Base-by-base conservation (phyloP, 2,797 vertebrate genomes). In the Apogon hyalosoma region DNA sequence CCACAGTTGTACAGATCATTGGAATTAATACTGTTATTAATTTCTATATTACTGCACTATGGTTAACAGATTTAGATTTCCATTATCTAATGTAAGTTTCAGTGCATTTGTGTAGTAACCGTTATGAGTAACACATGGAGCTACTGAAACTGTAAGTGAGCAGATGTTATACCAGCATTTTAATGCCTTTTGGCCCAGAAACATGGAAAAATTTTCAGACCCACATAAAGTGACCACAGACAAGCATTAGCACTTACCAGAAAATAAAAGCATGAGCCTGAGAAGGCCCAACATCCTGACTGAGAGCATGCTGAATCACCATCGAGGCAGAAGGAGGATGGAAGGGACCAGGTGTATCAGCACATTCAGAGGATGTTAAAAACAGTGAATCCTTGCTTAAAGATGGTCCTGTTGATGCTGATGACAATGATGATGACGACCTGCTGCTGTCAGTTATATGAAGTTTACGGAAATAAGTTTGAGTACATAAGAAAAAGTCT, bases 201-300 rank as follows among this genome's bases (percentile, higher is more conserved):
- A 13, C 12, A 0, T 6, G 5, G 40, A 49, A 33, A 11, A 72
- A 53, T 11, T 47, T 14, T 13, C 38, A 54, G 7, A 60, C 3
- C 4, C 13, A 13, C 13, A 62, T 3, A 38, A 14, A 47, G 18
- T 0, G 14, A n/a, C 18, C 59, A 12, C 16, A 19, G 3, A 72
- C 12, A n/a, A 49, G 65, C 42, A 36, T 48, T 48, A 59, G 58
- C 15, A 87, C 92, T 91, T 77, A 92, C 92, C 90, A 15, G 31
- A 38, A 1, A 67, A 9, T 7, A 62, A 59, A 46, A 79, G 2
- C 10, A 73, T 19, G 21, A 85, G 51, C 39, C 83, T 0, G 13
- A 91, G 58, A 28, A 55, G 9, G 3, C 60, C 48, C 47, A 87
- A 10, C 42, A 79, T 82, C 60, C 36, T 60, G 21, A 68, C 45